phyloP scores from a whole-genome alignment of 2,797 vertebrate genomes.

The Otolemur crassicaudatus region DNA sequence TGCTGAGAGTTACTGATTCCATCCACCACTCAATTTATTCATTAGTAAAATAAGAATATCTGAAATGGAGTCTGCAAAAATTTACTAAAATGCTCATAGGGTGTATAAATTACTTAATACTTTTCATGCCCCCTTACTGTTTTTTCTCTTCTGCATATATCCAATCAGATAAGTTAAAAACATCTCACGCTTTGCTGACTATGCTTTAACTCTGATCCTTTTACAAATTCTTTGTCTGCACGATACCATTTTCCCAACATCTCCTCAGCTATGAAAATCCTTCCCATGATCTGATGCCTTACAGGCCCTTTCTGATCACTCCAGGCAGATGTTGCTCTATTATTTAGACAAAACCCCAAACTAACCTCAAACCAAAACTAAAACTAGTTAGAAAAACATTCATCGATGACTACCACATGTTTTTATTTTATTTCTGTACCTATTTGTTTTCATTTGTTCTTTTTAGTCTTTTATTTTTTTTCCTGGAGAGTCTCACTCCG shows the following conservation, averaged over 20 bases:
- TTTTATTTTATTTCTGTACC: neutral
- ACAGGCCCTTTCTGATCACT: neutral
- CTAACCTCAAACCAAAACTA: neutral
- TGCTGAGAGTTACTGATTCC: neutral
- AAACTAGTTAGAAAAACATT: neutral
- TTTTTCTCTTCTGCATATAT: neutral
- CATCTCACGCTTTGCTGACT: neutral
- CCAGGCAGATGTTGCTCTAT: neutral
- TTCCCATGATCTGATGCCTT: neutral
- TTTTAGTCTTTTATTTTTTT: too few relatives aligned
- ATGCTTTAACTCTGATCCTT: neutral
- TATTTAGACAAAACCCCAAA: neutral
- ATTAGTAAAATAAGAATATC: slow-evolving; percentile 1
- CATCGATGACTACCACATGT: neutral
- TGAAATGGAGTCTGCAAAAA: neutral
- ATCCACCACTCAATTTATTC: neutral
- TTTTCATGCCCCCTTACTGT: neutral
- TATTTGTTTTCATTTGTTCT: neutral
- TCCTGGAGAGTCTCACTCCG: too few relatives aligned
- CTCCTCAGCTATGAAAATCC: neutral
- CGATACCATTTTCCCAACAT: neutral
- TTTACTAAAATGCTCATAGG: neutral
- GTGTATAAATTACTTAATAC: neutral
- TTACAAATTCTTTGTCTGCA: neutral
- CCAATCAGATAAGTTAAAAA: neutral